Conservation (phyloP, 92 coral and sea anemone genomes). For the Porites rus region DNA sequence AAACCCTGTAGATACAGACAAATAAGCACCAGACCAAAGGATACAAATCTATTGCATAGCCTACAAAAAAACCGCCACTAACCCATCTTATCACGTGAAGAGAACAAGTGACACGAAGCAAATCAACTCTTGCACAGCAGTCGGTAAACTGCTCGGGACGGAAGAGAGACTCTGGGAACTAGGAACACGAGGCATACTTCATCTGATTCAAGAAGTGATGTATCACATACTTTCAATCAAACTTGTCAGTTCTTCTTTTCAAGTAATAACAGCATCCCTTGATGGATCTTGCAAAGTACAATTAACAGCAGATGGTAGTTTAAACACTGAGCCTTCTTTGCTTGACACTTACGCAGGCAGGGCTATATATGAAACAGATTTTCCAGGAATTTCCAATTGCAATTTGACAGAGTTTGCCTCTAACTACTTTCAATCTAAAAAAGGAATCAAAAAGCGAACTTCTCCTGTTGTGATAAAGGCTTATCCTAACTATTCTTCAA, state of each 20-base stretch:
- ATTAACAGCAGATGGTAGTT: slow-evolving; percentile 17
- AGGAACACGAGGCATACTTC: too few relatives aligned
- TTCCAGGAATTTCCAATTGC: slow-evolving; percentile 31
- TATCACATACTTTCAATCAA: slow-evolving; percentile 60
- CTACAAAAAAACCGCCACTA: too few relatives aligned
- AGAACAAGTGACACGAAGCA: too few relatives aligned
- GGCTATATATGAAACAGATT: slow-evolving; percentile 24
- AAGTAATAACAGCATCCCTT: slow-evolving; percentile 58
- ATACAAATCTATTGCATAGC: too few relatives aligned
- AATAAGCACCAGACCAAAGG: slow-evolving; percentile 17
- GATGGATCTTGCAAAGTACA: slow-evolving; percentile 58
- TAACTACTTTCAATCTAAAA: slow-evolving; percentile 21
- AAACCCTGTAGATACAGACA: slow-evolving; percentile 38
- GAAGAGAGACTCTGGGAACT: too few relatives aligned
- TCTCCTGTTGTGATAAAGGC: slow-evolving; percentile 51
- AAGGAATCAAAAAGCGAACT: slow-evolving; percentile 35
- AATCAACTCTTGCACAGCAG: too few relatives aligned
- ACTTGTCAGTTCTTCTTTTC: slow-evolving; percentile 56
- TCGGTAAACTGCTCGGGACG: too few relatives aligned
- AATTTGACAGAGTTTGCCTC: slow-evolving; percentile 57
- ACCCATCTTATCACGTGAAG: too few relatives aligned
- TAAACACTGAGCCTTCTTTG: slow-evolving; percentile 49
- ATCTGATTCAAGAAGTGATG: slow-evolving; percentile 77
- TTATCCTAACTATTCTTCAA: slow-evolving; percentile 55
- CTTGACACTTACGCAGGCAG: slow-evolving; percentile 60